Evolutionary conservation across 2,113 vertebrate genomes (phyloP).

Genomic region (Brevimyrus niger): DNA sequence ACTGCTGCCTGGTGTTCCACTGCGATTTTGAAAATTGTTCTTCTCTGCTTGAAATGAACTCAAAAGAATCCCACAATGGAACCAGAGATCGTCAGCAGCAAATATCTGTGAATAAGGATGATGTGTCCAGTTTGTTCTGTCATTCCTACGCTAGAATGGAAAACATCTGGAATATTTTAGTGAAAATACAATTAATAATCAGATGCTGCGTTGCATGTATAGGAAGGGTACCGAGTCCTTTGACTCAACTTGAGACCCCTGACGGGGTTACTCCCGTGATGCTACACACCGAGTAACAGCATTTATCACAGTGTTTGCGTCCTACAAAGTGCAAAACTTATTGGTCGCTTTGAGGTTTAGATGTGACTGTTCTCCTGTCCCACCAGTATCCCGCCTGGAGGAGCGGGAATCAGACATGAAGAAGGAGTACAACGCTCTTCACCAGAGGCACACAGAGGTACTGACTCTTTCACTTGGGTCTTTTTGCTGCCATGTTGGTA

Average conservation of each 20-base stretch:
- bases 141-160: neutral
- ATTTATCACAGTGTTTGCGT: neutral
- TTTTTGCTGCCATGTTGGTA: neutral
- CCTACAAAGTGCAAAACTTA: neutral
- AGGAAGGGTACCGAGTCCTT: neutral
- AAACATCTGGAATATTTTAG: neutral
- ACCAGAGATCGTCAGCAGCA: neutral
- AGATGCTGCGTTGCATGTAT: neutral
- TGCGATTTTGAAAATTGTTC: neutral
- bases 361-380: neutral
- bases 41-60: neutral
- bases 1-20: neutral
- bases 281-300: neutral
- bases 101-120: neutral
- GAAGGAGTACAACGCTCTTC: constrained; percentile 90
- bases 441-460: constrained; percentile 95
- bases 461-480: neutral
- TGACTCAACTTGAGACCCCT: neutral
- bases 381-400: constrained; percentile 83
- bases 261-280: neutral
- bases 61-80: neutral
- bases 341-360: neutral
- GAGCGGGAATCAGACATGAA: constrained; percentile 93
- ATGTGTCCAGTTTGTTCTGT: neutral
- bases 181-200: neutral